Base-by-base conservation (phyloP, 2,888 invertebrate genomes). In the Trichacis sp. region DNA sequence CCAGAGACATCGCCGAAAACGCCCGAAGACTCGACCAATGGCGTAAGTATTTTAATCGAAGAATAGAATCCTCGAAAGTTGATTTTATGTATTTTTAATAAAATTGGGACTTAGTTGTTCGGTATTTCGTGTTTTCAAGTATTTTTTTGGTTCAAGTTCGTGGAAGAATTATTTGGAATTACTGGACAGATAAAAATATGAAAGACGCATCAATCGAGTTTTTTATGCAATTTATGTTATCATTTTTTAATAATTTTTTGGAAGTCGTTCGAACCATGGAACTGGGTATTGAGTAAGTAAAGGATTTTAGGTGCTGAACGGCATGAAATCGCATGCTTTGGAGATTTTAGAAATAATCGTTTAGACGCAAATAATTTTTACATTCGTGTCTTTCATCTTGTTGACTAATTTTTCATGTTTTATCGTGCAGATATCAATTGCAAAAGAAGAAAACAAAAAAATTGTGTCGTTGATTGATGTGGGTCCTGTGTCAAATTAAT, bases 31-130 rank as follows among this genome's bases (percentile, higher is more conserved):
- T 64, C 73, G 51, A 70, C 68, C 45, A 72, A 75, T 62, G 74
- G 80, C 74, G 84, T 84, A 77, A 84, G 84, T 84, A 82, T 47
- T 30, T 42, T 19, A n/a, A n/a, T n/a, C n/a, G n/a, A n/a, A n/a
- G n/a, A n/a, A n/a, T n/a, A n/a, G n/a, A n/a, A n/a, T n/a, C n/a
- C n/a, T n/a, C n/a, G n/a, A n/a, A n/a, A n/a, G n/a, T n/a, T n/a
- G n/a, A n/a, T n/a, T n/a, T n/a, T n/a, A n/a, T n/a, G n/a, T n/a
- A n/a, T n/a, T n/a, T n/a, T n/a, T n/a, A n/a, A n/a, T n/a, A n/a
- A n/a, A n/a, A n/a, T n/a, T n/a, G n/a, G n/a, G n/a, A n/a, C n/a
- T n/a, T n/a, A n/a, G n/a, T n/a, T n/a, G n/a, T n/a, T n/a, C n/a
- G n/a, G n/a, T n/a, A n/a, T n/a, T n/a, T n/a, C n/a, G n/a, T n/a